phyloP scores from a whole-genome alignment of 2,113 vertebrate species.

The Gracilinanus agilis region DNA sequence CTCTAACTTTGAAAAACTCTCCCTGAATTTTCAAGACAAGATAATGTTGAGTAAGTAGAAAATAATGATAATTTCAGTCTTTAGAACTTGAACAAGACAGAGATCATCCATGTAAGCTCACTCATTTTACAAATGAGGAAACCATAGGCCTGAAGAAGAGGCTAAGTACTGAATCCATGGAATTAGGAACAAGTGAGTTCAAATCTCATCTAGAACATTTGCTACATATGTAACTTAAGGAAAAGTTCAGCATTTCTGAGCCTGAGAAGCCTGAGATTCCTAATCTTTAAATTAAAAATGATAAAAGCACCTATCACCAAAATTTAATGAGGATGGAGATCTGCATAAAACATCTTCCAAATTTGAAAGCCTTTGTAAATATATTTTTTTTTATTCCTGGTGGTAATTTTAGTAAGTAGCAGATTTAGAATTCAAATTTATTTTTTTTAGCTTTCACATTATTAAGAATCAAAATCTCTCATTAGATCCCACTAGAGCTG shows the following conservation, averaged over 20 bases:
- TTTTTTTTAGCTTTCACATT: not conserved
- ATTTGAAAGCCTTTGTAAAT: not conserved
- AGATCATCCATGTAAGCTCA: not conserved
- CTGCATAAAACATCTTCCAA: not conserved
- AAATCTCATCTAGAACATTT: not conserved
- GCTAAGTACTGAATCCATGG: not conserved
- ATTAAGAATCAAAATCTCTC: not conserved
- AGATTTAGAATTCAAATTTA: not conserved
- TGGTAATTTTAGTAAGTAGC: not conserved
- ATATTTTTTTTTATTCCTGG: not conserved
- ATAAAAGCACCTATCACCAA: not conserved
- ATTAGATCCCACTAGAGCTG: not conserved
- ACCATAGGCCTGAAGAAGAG: not conserved
- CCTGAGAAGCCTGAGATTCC: not conserved
- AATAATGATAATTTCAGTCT: not conserved
- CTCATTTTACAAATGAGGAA: not conserved
- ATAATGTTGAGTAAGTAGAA: not conserved
- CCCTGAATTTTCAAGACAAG: not conserved
- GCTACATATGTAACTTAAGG: not conserved
- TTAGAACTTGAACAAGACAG: not conserved
- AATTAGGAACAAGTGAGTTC: not conserved
- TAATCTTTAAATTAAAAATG: not conserved
- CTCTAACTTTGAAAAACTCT: not conserved
- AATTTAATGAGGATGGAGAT: not conserved
- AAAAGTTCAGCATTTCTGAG: not conserved